Evolutionary conservation across 2,888 invertebrate genomes (phyloP).

Genomic region (Hedychridium roseum): DNA sequence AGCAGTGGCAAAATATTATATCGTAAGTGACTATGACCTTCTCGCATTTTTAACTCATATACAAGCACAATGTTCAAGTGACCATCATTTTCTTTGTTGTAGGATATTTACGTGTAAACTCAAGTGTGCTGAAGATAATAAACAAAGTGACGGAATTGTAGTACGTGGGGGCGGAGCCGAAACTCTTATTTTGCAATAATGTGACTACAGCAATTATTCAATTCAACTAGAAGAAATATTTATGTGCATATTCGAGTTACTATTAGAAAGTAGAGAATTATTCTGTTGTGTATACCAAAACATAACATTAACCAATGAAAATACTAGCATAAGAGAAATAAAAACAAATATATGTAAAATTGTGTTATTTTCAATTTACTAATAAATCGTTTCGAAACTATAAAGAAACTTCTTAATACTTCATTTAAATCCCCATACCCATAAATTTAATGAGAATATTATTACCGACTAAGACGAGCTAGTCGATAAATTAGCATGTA

Average conservation of each 20-base stretch:
- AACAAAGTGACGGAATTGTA: constrained; percentile 67
- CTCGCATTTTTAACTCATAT: background rate
- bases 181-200: constrained; percentile 67
- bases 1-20: constrained; percentile 51
- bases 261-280: too few species aligned
- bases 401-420: too few species aligned
- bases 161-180: constrained; percentile 71
- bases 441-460: background rate
- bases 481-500: too few species aligned
- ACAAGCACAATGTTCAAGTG: constrained; percentile 2
- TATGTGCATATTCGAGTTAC: too few species aligned
- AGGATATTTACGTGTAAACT: constrained; percentile 69
- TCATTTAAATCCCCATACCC: background rate
- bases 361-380: too few species aligned
- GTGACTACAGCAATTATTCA: background rate
- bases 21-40: constrained; percentile 35
- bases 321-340: too few species aligned
- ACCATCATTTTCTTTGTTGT: constrained; percentile 49
- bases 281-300: too few species aligned
- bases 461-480: background rate
- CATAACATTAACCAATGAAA: too few species aligned
- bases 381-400: too few species aligned
- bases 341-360: too few species aligned
- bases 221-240: too few species aligned
- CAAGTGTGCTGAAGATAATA: constrained; percentile 66